Evolutionary conservation across 2,113 vertebrate genomes (phyloP).

Genomic region (Ochotona curzoniae): DNA sequence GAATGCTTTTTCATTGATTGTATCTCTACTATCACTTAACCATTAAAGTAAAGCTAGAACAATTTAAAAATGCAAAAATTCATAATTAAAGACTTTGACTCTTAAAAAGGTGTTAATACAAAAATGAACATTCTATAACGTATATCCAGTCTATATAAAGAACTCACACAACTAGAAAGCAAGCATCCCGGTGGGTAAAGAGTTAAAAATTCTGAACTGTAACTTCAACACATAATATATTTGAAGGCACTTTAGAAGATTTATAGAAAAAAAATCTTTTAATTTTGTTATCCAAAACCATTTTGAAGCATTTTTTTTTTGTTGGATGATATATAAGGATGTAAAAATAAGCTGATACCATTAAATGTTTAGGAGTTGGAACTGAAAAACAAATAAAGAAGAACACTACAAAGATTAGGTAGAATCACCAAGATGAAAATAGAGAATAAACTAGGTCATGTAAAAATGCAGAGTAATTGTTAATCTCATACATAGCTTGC

Average conservation of each 20-base stretch:
- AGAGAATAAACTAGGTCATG: not conserved
- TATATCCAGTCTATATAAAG: not conserved
- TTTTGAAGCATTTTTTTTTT: no score
- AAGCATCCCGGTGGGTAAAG: not conserved
- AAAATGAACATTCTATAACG: not conserved
- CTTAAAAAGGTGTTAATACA: not conserved
- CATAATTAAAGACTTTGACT: not conserved
- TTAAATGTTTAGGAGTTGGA: not conserved
- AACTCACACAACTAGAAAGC: not conserved
- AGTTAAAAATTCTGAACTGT: not conserved
- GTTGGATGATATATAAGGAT: not conserved
- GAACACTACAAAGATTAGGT: not conserved
- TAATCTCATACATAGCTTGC: not conserved
- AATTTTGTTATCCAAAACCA: no score
- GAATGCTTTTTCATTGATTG: not conserved
- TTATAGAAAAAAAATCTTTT: no score
- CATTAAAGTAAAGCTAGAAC: not conserved
- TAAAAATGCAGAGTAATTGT: not conserved
- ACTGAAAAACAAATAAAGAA: not conserved
- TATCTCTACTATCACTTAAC: not conserved
- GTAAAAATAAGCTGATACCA: not conserved
- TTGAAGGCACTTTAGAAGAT: no score
- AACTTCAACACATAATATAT: not conserved
- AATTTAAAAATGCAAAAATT: not conserved
- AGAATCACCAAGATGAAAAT: not conserved